Base-by-base conservation (phyloP, 2,113 vertebrate genomes). In the Nestor notabilis region DNA sequence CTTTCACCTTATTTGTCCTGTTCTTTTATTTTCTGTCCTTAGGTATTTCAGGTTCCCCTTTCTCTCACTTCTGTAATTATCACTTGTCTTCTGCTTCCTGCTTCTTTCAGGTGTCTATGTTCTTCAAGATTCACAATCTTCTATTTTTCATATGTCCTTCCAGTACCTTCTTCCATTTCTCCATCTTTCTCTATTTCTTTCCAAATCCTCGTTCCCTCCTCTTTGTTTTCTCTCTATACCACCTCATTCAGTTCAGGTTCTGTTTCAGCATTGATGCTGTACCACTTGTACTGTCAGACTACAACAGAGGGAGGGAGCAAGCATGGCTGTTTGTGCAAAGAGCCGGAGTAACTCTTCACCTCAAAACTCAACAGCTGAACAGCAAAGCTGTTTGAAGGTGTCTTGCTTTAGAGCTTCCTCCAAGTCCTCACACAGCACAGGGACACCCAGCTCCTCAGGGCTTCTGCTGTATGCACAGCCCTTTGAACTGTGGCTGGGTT, bases 401-500 rank as follows among this genome's bases (percentile, higher is more conserved):
- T 5, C 28, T 33, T 66, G 11, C 47, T 56, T 27, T 15, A 70
- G 27, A 56, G 3, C 18, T 56, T 79, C 12, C 7, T 75, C 20
- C 28, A 37, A 37, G 49, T 63, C 27, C 12, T 91, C 27, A 55
- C 11, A 17, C 5, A 50, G 19, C 1, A 4, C 10, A 60, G 44
- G 69, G 10, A 70, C 10, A 47, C 4, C 0, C 1, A 7, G 9
- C 19, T n/a, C 60, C 35, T n/a, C 15, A 27, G 49, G 4, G 35
- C 6, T 86, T 39, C 68, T 3, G 1, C 56, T 5, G 0, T 17
- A 9, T 12, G 16, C 25, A 43, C 23, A 72, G 17, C 3, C 5
- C 37, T 64, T 92, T 44, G 33, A 19, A 44, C 37, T 33, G 20
- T n/a, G 58, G 4, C 12, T 50, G 9, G 9, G 19, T 92, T 60